Evolutionary conservation across 2,797 vertebrate genomes (phyloP).

Genomic region (Pampus argenteus): DNA sequence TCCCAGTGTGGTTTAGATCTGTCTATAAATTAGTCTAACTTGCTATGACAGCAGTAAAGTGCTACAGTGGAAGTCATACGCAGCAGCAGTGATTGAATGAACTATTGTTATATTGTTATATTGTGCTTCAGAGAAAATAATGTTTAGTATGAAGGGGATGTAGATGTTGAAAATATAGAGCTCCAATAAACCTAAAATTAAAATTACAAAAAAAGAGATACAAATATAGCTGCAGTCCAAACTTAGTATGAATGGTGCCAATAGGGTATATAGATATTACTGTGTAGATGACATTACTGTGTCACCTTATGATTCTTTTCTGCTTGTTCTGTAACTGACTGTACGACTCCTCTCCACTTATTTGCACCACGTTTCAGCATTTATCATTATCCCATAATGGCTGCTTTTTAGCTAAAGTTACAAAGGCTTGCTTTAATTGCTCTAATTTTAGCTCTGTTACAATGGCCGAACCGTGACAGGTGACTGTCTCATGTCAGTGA

Average conservation of each 20-base stretch:
- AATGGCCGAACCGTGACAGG: not conserved
- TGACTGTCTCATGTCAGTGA: not conserved
- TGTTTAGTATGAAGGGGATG: not conserved
- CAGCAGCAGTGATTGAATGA: not conserved
- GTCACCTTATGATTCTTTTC: too few relatives aligned
- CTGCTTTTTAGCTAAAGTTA: not conserved
- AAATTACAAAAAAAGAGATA: too few relatives aligned
- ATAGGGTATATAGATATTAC: too few relatives aligned
- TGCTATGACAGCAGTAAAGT: not conserved
- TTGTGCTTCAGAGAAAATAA: conserved; percentile 1
- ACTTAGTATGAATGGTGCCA: too few relatives aligned
- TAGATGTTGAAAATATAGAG: too few relatives aligned
- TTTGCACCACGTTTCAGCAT: too few relatives aligned
- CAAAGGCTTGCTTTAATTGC: not conserved
- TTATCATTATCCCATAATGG: too few relatives aligned
- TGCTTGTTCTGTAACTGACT: too few relatives aligned
- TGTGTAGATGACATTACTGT: too few relatives aligned
- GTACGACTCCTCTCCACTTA: too few relatives aligned
- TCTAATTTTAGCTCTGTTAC: not conserved
- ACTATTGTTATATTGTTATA: not conserved
- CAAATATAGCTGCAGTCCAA: too few relatives aligned
- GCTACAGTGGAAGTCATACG: not conserved
- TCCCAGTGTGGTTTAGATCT: not conserved
- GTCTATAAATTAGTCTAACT: not conserved
- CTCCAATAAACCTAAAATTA: too few relatives aligned